Conservation (phyloP, 2,888 invertebrate genomes). For the Lochmaea crataegi region DNA sequence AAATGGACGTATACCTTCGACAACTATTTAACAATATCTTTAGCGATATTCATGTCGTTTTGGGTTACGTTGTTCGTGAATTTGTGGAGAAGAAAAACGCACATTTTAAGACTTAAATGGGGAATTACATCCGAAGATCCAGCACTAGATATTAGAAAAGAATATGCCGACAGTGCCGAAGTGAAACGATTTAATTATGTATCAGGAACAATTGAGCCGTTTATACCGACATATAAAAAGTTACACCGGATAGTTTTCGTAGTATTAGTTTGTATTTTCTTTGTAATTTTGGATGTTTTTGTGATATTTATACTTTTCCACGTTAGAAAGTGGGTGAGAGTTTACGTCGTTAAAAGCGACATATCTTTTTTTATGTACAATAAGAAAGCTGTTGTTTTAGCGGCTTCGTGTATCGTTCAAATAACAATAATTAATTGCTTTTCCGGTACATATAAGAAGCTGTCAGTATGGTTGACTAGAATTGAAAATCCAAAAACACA, state of each 20-base stretch:
- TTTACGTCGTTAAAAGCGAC: conserved; percentile 8
- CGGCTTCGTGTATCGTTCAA: not conserved
- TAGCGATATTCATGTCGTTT: conserved; percentile 58
- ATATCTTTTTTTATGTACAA: conserved; percentile 1
- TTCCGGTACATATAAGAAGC: conserved; percentile 16
- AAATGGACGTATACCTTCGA: conserved; percentile 63
- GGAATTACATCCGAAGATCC: conserved; percentile 46
- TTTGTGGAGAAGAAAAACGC: conserved; percentile 57
- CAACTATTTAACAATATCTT: conserved; percentile 54
- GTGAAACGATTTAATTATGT: conserved; percentile 31
- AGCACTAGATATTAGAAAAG: conserved; percentile 44
- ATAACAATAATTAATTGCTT: not conserved
- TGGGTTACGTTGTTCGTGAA: conserved; percentile 58
- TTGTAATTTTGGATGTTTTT: conserved; percentile 49
- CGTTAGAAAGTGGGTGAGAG: conserved; percentile 19
- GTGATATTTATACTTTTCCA: conserved; percentile 37
- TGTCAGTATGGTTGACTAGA: conserved; percentile 56
- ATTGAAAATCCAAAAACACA: conserved; percentile 61
- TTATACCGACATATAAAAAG: conserved; percentile 31
- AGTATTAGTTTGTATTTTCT: conserved; percentile 39
- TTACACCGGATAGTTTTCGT: conserved; percentile 38
- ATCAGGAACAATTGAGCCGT: conserved; percentile 45
- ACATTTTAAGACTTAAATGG: conserved; percentile 55
- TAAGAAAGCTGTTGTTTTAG: conserved; percentile 1
- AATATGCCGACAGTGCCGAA: conserved; percentile 38